A percentile compares a stretch with the other conserved stretches of the same genome.
phyloP scores from a whole-genome alignment of 2,888 invertebrate species.

The Trichogramma dendrolimi region DNA sequence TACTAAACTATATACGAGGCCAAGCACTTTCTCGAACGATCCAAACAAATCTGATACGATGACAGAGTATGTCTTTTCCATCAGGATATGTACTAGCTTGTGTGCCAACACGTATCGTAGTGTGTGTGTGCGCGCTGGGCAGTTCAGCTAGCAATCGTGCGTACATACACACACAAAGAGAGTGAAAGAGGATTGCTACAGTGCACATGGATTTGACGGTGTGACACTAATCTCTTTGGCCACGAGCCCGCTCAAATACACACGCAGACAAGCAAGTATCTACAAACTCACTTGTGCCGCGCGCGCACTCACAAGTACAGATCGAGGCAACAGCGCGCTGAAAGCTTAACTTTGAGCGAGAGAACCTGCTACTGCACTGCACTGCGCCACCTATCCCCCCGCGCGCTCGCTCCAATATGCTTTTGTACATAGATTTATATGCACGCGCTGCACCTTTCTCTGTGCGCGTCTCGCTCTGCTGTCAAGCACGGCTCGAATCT shows the following conservation, averaged over 20 bases:
- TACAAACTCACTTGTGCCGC: background rate
- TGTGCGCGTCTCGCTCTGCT: background rate
- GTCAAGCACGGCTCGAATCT: constrained; percentile 1
- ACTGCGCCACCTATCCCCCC: constrained; percentile 5
- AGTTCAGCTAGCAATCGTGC: too few relatives aligned
- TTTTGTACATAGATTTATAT: background rate
- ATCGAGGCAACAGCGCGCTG: background rate
- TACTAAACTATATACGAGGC: too few relatives aligned
- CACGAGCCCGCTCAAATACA: constrained; percentile 29
- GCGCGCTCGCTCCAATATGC: background rate
- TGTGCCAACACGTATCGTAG: too few relatives aligned
- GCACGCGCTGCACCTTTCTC: background rate
- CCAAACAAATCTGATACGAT: too few relatives aligned
- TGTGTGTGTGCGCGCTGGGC: too few relatives aligned
- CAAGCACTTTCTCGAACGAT: too few relatives aligned
- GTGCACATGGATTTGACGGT: constrained; percentile 24
- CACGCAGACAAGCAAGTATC: background rate
- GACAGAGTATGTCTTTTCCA: too few relatives aligned
- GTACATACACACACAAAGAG: too few relatives aligned
- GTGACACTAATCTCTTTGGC: constrained; percentile 39
- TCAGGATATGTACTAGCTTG: too few relatives aligned
- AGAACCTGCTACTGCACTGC: background rate
- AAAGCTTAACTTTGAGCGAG: background rate
- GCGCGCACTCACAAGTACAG: constrained; percentile 27
- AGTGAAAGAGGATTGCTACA: background rate